Conservation (phyloP, 2,113 vertebrate species). For the Ptychochromis oligacanthus region DNA sequence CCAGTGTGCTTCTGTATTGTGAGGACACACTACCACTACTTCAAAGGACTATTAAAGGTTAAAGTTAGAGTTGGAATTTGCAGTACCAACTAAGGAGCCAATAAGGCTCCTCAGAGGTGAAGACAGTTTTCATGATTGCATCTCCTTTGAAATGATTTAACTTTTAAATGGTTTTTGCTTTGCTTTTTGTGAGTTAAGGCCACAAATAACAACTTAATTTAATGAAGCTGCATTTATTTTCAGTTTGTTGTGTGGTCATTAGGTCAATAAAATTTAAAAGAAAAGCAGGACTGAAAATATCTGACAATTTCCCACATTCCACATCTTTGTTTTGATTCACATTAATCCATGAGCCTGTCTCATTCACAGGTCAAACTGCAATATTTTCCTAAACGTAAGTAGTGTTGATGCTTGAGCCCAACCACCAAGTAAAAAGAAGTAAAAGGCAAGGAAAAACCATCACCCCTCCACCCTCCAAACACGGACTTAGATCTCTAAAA, state of each 20-base stretch:
- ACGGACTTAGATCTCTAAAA: neutral
- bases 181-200: neutral
- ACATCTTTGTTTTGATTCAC: neutral
- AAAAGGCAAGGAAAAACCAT: too few relatives aligned
- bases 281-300: neutral
- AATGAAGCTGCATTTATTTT: neutral
- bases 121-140: neutral
- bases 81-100: too few relatives aligned
- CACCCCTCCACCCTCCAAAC: neutral
- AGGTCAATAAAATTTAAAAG: neutral
- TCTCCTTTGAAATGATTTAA: neutral
- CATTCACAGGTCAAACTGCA: too few relatives aligned
- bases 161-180: neutral
- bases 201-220: neutral
- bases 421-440: too few relatives aligned
- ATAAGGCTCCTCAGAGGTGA: too few relatives aligned
- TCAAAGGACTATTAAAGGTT: too few relatives aligned
- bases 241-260: neutral
- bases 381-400: too few relatives aligned
- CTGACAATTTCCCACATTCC: neutral
- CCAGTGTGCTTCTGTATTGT: too few relatives aligned
- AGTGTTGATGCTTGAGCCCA: too few relatives aligned
- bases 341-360: too few relatives aligned
- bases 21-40: too few relatives aligned
- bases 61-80: too few relatives aligned